Evolutionary conservation across 2,797 vertebrate species (phyloP).

Genomic region (Cheirogaleus major): DNA sequence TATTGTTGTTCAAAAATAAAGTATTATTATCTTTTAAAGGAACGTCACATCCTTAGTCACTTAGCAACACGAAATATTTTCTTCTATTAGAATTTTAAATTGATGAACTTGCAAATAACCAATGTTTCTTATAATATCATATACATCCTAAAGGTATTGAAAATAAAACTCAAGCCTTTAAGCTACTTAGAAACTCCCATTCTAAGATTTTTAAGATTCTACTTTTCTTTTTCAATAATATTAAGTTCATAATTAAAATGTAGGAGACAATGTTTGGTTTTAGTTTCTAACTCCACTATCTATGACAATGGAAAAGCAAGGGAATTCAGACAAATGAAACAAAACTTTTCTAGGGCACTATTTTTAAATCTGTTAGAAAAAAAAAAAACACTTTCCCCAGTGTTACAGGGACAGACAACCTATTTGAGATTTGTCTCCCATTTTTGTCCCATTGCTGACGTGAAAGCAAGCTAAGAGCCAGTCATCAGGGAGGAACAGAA

Average conservation of each 20-base stretch:
- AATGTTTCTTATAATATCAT: background rate
- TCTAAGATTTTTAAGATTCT: background rate
- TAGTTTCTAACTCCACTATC: background rate
- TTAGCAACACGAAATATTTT: conserved; percentile 17
- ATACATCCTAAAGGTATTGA: background rate
- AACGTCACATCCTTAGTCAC: background rate
- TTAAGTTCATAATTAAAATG: background rate
- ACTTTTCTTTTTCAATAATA: background rate
- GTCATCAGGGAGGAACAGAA: background rate
- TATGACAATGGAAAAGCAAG: background rate
- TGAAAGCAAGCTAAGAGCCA: background rate
- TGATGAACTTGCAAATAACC: background rate
- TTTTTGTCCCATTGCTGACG: background rate
- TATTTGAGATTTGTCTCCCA: background rate
- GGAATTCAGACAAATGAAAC: background rate
- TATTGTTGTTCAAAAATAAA: conserved; percentile 31
- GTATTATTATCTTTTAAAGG: background rate
- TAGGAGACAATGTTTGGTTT: background rate
- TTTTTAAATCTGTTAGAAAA: background rate
- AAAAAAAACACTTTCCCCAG: background rate
- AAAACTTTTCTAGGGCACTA: background rate
- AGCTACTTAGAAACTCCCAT: background rate
- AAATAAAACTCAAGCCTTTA: background rate
- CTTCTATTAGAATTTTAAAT: conserved; percentile 6
- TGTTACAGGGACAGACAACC: background rate